Base-by-base conservation (phyloP, 2,797 vertebrate genomes). In the Neopelma chrysocephalum region DNA sequence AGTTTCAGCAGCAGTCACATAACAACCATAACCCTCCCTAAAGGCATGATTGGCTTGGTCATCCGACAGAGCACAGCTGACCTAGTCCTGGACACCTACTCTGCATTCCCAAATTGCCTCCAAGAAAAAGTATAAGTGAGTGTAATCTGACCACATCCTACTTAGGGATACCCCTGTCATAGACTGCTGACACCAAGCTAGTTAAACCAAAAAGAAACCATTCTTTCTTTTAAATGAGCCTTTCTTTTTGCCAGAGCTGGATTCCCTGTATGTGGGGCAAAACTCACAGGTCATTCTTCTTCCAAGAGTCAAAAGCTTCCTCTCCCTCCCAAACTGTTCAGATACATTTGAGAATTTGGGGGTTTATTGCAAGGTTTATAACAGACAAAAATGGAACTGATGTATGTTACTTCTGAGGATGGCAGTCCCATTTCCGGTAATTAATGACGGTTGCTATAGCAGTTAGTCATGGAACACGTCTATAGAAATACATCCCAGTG, bases 351-450 rank as follows among this genome's bases (percentile, higher is more conserved):
- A 71, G 58, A 53, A 87, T 84, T 94, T 79, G 64, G 25, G 29
- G 9, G 6, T 84, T 76, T 56, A 60, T 34, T 57, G 48, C 48
- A 87, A 80, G 14, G 43, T 58, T 16, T 31, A 11, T 51, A 75
- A 72, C 31, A 88, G 31, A 48, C 26, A 66, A 72, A 90, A 82
- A 8, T 34, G 56, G 18, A 45, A 58, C 20, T 31, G 38, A 38
- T 65, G 8, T 21, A 48, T 58, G 26, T 69, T 66, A n/a, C 21
- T 84, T 72, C 29, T 70, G 34, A 79, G 56, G 12, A 73, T 64
- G 17, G 42, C 61, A 83, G 57, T 75, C 43, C n/a, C 20, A 54
- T 92, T 91, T 94, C 34, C 66, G 48, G 32, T 66, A 84, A 80
- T 82, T 77, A 84, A 29, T 77, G 19, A 57, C 22, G 47, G 26